These are phyloP conservation scores for Lepus americanus DNA, from an alignment of 2,113 vertebrate genomes.

Conservation along the genomic window DNA sequence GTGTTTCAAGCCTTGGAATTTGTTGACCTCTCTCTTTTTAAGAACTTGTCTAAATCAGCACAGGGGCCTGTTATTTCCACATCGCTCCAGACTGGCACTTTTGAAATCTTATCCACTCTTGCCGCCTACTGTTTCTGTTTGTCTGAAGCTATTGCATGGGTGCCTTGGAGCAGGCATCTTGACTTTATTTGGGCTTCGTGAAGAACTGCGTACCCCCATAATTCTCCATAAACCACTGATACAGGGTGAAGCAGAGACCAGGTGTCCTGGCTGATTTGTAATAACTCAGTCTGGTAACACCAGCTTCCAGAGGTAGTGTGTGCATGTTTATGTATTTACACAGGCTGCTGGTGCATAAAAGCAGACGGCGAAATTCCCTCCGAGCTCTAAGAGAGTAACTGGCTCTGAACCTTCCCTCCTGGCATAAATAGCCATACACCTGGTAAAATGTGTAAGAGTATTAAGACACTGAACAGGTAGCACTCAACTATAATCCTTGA, in stretches of 20 bases:
- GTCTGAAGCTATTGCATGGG: fast-evolving
- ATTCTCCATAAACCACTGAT: not conserved
- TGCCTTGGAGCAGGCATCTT: not conserved
- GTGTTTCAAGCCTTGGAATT: not conserved
- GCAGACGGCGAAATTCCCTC: not conserved
- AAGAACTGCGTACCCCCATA: fast-evolving
- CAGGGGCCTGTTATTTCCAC: not conserved
- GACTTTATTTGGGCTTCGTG: not conserved
- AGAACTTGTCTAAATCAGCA: not conserved
- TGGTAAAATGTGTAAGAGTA: not conserved
- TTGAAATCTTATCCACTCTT: not conserved
- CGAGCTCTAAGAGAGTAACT: not conserved
- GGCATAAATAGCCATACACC: not conserved
- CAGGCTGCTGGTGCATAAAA: not conserved
- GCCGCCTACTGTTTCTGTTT: not conserved
- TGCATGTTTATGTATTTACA: not conserved
- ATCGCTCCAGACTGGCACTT: not conserved
- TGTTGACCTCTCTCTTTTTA: not conserved
- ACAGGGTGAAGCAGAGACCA: not conserved
- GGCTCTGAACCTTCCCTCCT: fast-evolving
- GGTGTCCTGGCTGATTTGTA: not conserved
- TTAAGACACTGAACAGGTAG: no score
- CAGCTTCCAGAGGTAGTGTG: not conserved
- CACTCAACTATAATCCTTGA: not conserved
- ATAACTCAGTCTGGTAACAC: no score